Conservation (phyloP, 2,888 invertebrate species). For the Eupeodes latifasciatus region DNA sequence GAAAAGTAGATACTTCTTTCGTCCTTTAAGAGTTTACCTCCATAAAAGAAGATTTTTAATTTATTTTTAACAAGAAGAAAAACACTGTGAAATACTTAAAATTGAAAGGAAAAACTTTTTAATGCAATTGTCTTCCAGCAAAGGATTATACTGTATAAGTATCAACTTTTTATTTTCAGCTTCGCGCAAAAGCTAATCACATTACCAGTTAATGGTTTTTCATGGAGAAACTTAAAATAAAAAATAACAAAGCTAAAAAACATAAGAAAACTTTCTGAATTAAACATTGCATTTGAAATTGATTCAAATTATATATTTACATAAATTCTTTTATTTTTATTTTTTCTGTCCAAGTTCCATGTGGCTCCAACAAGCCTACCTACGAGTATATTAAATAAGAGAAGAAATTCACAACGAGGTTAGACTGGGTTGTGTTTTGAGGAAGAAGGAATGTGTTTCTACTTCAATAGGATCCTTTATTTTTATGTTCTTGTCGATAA, state of each 20-base stretch:
- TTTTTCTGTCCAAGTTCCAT: not conserved
- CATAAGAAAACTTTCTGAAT: not conserved
- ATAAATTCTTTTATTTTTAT: constrained; percentile 3
- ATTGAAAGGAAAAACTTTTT: not conserved
- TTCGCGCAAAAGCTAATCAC: not conserved
- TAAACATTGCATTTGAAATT: constrained; percentile 11
- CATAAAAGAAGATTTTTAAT: too few species aligned
- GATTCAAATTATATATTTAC: not conserved
- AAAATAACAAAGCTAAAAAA: not conserved
- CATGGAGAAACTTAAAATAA: not conserved
- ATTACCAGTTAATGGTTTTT: constrained; percentile 7
- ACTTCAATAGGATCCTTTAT: not conserved
- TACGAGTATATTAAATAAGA: too few species aligned
- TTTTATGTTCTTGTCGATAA: constrained; percentile 2
- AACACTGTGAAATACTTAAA: too few species aligned
- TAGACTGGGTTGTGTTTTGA: too few species aligned
- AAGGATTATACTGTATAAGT: not conserved
- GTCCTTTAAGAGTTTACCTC: too few species aligned
- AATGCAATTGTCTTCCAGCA: not conserved
- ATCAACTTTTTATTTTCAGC: not conserved
- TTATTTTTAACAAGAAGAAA: too few species aligned
- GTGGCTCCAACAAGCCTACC: not conserved
- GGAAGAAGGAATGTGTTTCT: not conserved
- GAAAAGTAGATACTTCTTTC: too few species aligned
- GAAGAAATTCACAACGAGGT: too few species aligned